phyloP scores from a whole-genome alignment of 2,888 invertebrate genomes.

The Eretmocerus hayati region DNA sequence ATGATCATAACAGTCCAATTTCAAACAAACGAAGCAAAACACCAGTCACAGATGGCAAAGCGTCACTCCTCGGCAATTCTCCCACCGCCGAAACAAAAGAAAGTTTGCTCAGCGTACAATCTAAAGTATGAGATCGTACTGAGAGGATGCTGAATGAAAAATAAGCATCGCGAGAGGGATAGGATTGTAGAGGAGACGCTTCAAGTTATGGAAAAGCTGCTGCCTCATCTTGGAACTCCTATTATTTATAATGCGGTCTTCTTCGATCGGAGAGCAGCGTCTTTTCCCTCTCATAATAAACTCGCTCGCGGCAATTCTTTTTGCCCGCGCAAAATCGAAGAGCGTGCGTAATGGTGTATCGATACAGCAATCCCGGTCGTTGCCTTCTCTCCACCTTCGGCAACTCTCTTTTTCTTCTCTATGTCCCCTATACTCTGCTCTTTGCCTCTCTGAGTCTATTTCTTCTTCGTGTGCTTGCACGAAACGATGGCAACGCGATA shows the following conservation, averaged over 20 bases:
- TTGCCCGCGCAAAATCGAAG: conserved; percentile 8
- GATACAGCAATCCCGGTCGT: conserved; percentile 5
- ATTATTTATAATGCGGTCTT: conserved; percentile 15
- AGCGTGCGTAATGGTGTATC: neutral
- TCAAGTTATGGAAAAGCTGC: too few relatives aligned
- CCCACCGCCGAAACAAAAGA: too few relatives aligned
- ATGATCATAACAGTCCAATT: too few relatives aligned
- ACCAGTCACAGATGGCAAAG: too few relatives aligned
- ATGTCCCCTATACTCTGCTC: neutral
- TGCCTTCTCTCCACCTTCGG: conserved; percentile 1
- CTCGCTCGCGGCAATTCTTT: conserved; percentile 4
- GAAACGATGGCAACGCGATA: conserved; percentile 3
- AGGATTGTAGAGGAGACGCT: too few relatives aligned
- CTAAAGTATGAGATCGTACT: too few relatives aligned
- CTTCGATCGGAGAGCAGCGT: neutral
- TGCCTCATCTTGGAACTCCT: too few relatives aligned
- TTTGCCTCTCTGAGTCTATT: neutral
- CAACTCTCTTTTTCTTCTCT: neutral
- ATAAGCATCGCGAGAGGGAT: too few relatives aligned
- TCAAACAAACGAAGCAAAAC: too few relatives aligned
- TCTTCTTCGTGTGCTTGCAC: neutral
- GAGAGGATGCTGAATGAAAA: too few relatives aligned
- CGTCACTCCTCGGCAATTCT: too few relatives aligned
- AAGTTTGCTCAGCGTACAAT: too few relatives aligned
- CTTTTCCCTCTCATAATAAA: neutral